phyloP scores from a whole-genome alignment of 2,797 vertebrate genomes.

The Huso huso region DNA sequence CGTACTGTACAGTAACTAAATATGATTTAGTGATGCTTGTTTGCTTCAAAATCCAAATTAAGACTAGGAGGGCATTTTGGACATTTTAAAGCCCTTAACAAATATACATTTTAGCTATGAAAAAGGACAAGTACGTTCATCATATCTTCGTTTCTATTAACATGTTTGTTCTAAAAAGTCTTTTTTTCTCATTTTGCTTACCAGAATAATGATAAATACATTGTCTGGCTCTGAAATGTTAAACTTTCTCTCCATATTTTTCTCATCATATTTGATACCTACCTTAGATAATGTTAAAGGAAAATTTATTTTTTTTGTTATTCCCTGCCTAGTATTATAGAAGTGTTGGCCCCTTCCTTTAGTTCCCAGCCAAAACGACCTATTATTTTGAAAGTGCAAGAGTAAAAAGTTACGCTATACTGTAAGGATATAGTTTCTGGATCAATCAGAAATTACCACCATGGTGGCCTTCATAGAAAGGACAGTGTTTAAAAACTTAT shows the following conservation, averaged over 20 bases:
- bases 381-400: too few relatives aligned
- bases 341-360: background rate
- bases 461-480: too few relatives aligned
- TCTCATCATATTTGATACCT: background rate
- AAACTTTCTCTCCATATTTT: slow-evolving; percentile 6
- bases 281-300: background rate
- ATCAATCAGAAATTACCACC: too few relatives aligned
- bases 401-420: too few relatives aligned
- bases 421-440: too few relatives aligned
- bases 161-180: background rate
- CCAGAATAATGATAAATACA: background rate
- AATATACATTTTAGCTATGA: too few relatives aligned
- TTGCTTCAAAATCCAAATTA: background rate
- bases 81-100: too few relatives aligned
- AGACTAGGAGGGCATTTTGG: too few relatives aligned
- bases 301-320: background rate
- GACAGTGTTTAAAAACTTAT: too few relatives aligned
- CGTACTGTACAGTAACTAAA: background rate
- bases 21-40: slow-evolving; percentile 6
- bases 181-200: background rate
- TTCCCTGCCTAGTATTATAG: background rate
- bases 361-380: too few relatives aligned
- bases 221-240: background rate
- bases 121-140: too few relatives aligned
- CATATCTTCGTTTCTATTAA: background rate